Evolutionary conservation across 2,113 vertebrate genomes (phyloP).

Genomic region (Callopanchax toddi): DNA sequence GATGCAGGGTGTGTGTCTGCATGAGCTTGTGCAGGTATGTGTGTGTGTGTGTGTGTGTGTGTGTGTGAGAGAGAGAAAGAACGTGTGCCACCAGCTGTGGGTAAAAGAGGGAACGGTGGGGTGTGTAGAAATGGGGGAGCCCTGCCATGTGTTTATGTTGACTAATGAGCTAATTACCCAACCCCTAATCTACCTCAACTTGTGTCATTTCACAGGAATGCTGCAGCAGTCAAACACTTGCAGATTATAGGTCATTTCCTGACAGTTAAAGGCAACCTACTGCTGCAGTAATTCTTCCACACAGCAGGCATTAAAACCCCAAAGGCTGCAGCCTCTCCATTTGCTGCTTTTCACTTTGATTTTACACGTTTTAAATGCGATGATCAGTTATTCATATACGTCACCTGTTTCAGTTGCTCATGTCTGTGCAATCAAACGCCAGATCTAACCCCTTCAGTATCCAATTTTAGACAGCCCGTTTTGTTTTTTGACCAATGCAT

Average conservation of each 20-base stretch:
- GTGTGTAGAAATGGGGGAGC: constrained; percentile 57
- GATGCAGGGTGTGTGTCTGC: constrained; percentile 29
- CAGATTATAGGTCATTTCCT: constrained; percentile 82
- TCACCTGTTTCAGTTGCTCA: neutral
- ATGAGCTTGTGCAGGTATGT: constrained; percentile 30
- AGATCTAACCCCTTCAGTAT: neutral
- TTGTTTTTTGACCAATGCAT: neutral
- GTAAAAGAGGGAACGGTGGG: constrained; percentile 35
- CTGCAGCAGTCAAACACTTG: constrained; percentile 74
- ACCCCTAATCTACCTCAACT: constrained; percentile 74
- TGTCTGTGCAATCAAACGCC: neutral
- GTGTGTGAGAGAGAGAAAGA: constrained; percentile 6
- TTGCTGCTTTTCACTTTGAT: constrained; percentile 47
- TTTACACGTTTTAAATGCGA: neutral
- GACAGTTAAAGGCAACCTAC: constrained; percentile 74
- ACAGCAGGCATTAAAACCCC: constrained; percentile 63
- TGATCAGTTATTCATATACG: neutral
- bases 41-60: constrained; percentile 18
- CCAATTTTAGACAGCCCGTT: neutral
- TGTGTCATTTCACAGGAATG: constrained; percentile 83
- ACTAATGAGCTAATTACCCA: constrained; percentile 82
- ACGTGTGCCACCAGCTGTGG: constrained; percentile 73
- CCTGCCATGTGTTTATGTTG: constrained; percentile 78
- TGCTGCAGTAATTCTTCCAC: constrained; percentile 68
- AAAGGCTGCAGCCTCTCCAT: constrained; percentile 64